Conservation (phyloP, 2,113 vertebrate genomes). For the Canis aureus region DNA sequence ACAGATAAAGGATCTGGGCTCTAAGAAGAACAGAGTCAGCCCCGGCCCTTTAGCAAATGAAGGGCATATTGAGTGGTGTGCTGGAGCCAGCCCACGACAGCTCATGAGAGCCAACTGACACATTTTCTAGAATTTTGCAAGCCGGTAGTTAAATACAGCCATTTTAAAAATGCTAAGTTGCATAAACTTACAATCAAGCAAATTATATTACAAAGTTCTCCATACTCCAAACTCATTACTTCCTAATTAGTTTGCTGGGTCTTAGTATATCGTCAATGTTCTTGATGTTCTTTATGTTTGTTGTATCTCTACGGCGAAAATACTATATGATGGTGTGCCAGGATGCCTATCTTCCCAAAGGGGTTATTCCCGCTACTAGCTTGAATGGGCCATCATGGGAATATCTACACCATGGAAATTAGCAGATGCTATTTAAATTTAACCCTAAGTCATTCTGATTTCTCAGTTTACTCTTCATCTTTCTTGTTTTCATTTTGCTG, state of each 20-base stretch:
- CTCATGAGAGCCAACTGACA: accelerated
- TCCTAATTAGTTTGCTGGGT: neutral
- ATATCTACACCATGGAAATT: too few relatives aligned
- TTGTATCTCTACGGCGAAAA: neutral
- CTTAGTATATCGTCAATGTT: accelerated
- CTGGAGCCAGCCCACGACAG: neutral
- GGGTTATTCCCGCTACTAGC: too few relatives aligned
- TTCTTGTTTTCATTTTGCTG: neutral
- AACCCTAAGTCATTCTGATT: neutral
- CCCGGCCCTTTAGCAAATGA: neutral
- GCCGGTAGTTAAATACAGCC: neutral
- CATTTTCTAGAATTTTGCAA: neutral
- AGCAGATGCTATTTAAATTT: neutral
- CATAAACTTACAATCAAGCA: neutral
- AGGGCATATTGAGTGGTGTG: too few relatives aligned
- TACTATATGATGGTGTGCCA: accelerated
- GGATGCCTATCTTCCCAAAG: neutral
- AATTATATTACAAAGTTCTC: neutral
- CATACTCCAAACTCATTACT: neutral
- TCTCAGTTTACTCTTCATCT: neutral
- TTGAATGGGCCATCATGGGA: too few relatives aligned
- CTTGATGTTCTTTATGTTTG: neutral
- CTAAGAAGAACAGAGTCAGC: neutral
- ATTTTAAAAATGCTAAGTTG: neutral
- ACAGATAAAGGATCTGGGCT: accelerated